A percentile compares a stretch with the other conserved stretches of the same genome.
Evolutionary conservation across 2,797 vertebrate genomes (phyloP).

Genomic region (Crenichthys baileyi): DNA sequence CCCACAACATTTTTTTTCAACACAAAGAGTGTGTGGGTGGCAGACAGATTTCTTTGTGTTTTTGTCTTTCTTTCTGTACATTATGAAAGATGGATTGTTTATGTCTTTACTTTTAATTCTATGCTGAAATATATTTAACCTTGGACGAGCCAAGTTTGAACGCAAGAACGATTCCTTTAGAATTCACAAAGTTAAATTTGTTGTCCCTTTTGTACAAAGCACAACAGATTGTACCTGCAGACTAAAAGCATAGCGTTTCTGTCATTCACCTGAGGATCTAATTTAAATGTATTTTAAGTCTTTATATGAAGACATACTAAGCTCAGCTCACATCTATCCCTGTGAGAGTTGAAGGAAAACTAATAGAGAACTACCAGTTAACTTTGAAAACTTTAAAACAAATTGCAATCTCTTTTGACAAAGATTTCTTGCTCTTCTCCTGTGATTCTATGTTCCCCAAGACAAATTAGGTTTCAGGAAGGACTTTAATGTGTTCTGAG

Average conservation of each 20-base stretch:
- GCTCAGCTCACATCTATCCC: not conserved
- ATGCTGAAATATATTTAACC: conserved; percentile 37
- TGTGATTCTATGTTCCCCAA: not conserved
- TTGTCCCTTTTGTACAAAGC: conserved; percentile 10
- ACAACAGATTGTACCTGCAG: conserved; percentile 2
- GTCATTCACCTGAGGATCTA: conserved; percentile 8
- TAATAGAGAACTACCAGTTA: not conserved
- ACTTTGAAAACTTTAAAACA: not conserved
- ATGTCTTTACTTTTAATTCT: conserved; percentile 36
- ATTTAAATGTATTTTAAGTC: conserved; percentile 23
- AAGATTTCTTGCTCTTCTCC: not conserved
- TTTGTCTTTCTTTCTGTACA: conserved; percentile 12
- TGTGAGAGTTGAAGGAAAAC: not conserved
- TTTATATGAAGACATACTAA: conserved; percentile 10
- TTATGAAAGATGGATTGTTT: conserved; percentile 40
- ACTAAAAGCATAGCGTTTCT: conserved; percentile 16
- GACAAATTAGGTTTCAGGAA: not conserved
- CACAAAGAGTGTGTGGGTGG: conserved; percentile 17
- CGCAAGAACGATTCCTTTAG: conserved; percentile 5
- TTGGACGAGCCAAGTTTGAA: conserved; percentile 15
- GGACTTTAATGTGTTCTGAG: no score
- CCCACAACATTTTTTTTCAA: conserved; percentile 29
- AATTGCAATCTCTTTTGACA: not conserved
- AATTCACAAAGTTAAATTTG: conserved; percentile 13
- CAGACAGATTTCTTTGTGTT: conserved; percentile 20